A percentile compares a stretch with the other conserved stretches of the same genome.
phyloP scores from a whole-genome alignment of 2,888 invertebrate genomes.

The Geophilus truncorum region DNA sequence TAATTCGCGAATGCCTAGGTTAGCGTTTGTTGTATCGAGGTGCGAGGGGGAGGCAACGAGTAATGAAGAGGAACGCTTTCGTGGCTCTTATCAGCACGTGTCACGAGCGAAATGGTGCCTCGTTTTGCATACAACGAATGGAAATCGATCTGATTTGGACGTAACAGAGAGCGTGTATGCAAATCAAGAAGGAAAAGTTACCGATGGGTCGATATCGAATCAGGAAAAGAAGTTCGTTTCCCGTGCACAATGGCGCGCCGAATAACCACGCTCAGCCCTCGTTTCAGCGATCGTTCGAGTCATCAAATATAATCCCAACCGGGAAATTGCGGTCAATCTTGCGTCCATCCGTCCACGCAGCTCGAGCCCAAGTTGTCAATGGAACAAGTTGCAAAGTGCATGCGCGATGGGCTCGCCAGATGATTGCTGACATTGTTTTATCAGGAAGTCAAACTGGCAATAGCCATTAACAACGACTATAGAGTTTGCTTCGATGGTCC shows the following conservation, averaged over 20 bases:
- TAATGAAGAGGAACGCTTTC: conserved; percentile 11
- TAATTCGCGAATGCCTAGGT: conserved; percentile 5
- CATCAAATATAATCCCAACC: conserved; percentile 17
- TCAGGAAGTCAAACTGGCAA: conserved; percentile 6
- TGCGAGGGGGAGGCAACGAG: not conserved
- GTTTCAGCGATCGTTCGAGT: not conserved
- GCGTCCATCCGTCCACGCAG: not conserved
- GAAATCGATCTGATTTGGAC: conserved; percentile 16
- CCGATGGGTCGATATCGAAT: conserved; percentile 15
- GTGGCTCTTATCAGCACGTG: conserved; percentile 14
- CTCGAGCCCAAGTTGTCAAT: not conserved
- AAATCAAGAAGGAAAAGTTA: conserved; percentile 18
- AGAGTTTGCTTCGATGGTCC: not conserved
- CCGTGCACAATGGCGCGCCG: conserved; percentile 2
- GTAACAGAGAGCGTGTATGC: conserved; percentile 15
- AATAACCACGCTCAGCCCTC: conserved; percentile 3
- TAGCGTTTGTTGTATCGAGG: conserved; percentile 1
- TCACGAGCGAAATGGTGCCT: conserved; percentile 10
- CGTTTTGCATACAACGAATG: conserved; percentile 16
- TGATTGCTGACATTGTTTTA: conserved; percentile 8
- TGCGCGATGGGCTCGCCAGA: not conserved
- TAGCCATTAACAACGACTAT: not conserved
- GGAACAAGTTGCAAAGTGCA: not conserved
- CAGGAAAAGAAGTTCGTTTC: conserved; percentile 16
- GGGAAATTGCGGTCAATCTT: conserved; percentile 15